Evolutionary conservation across 2,797 vertebrate species (phyloP), one percentile per base, ranked within the genome.

Genomic region (Chloroceryle inda): DNA sequence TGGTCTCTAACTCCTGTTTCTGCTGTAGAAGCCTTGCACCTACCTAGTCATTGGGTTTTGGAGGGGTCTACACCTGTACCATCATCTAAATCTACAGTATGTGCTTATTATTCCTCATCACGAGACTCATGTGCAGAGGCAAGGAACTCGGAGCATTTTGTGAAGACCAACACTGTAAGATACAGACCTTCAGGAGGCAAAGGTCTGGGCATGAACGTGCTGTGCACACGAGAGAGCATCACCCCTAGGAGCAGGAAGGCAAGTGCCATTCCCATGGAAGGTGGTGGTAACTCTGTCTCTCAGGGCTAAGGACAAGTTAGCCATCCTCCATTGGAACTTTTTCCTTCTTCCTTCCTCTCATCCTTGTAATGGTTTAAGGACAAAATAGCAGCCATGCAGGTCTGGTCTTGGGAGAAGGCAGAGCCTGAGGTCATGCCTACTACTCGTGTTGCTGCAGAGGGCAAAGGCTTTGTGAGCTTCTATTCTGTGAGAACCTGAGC

Each of bases 151-250:
- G 26, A 58, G 18, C 13, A 12, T 53, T 82, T 88, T 31, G 13
- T 24, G 38, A 52, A 67, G n/a, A 47, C 26, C 68, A 37, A 71
- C 85, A 66, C 47, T 49, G 21, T 44, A 27, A 79, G 78, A 35
- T 44, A 20, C 8, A 40, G 40, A 8, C 20, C 17, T 61, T 56
- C 29, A 20, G 21, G 47, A 82, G 45, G 10, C 40, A 35, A 7
- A 37, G 14, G 22, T 27, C 45, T n/a, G 20, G 71, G 59, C 0
- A 0, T 1, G 18, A 55, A 18, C 0, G 0, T 44, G 31, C 53
- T 38, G 9, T 11, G 16, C 2, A 0, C 2, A 0, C 21, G 21
- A 22, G 50, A 64, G 21, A 77, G 6, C 6, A 49, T 59, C 56
- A 18, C 55, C 50, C 26, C n/a, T 80, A 33, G 19, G 2, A 49